phyloP scores from a whole-genome alignment of 2,113 vertebrate genomes.

The Scatophagus argus region DNA sequence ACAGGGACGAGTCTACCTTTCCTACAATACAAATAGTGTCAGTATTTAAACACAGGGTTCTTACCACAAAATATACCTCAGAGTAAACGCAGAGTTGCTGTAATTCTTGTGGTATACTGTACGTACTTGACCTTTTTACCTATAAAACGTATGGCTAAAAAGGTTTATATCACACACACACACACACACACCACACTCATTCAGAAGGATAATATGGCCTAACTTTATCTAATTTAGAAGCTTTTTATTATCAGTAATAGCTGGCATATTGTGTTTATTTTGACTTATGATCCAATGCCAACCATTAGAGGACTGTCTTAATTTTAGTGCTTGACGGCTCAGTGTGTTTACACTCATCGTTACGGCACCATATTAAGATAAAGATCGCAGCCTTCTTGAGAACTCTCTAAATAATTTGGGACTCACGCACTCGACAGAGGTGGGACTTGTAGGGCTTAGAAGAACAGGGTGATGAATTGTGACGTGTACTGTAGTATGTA shows the following conservation, averaged over 20 bases:
- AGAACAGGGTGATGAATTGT: slow-evolving; percentile 73
- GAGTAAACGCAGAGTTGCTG: slow-evolving; percentile 84
- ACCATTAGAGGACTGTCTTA: slow-evolving; percentile 69
- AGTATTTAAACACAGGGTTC: slow-evolving; percentile 86
- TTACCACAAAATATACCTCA: slow-evolving; percentile 87
- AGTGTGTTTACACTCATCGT: slow-evolving; percentile 41
- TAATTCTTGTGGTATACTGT: slow-evolving; percentile 84
- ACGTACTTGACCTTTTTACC: slow-evolving; percentile 81
- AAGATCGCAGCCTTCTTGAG: slow-evolving; percentile 52
- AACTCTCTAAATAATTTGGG: slow-evolving; percentile 56
- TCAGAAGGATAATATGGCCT: slow-evolving; percentile 68
- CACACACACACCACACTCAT: slow-evolving; percentile 68
- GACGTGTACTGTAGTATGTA: slow-evolving; percentile 72
- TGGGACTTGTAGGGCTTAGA: slow-evolving; percentile 55
- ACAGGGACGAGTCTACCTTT: slow-evolving; percentile 78
- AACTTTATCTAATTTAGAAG: slow-evolving; percentile 63
- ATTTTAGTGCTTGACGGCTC: slow-evolving; percentile 52
- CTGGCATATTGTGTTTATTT: slow-evolving; percentile 65
- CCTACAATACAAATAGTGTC: slow-evolving; percentile 84
- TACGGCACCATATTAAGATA: slow-evolving; percentile 37
- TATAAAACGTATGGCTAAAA: slow-evolving; percentile 70
- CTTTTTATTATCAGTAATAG: slow-evolving; percentile 63
- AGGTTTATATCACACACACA: slow-evolving; percentile 74
- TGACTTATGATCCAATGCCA: slow-evolving; percentile 69
- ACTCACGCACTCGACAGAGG: slow-evolving; percentile 47